phyloP scores from a whole-genome alignment of 2,888 invertebrate species.

The Agriotes lineatus region DNA sequence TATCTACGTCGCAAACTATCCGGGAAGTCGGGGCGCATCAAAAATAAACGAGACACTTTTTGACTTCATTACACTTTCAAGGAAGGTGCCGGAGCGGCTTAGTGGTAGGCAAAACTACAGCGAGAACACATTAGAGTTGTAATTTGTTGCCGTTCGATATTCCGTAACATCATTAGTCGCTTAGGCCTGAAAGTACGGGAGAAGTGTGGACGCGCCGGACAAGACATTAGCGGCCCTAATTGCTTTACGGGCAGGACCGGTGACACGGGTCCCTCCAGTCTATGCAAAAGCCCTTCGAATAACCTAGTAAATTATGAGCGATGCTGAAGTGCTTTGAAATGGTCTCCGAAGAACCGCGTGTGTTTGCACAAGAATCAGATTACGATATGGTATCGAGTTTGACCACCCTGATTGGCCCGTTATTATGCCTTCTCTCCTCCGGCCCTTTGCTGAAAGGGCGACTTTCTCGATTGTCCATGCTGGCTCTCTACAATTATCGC shows the following conservation, averaged over 20 bases:
- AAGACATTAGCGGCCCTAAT: conserved; percentile 66
- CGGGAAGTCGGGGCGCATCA: conserved; percentile 53
- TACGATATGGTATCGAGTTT: conserved; percentile 19
- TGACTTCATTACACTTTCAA: conserved; percentile 56
- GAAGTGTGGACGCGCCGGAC: conserved; percentile 62
- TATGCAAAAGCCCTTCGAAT: conserved; percentile 44
- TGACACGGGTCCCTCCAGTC: conserved; percentile 46
- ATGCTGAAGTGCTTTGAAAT: conserved; percentile 44
- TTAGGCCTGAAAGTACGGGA: conserved; percentile 60
- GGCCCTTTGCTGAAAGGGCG: too few species aligned
- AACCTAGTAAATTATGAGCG: conserved; percentile 46
- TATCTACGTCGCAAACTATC: conserved; percentile 40
- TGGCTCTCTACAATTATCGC: too few species aligned
- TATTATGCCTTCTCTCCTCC: too few species aligned
- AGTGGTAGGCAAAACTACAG: conserved; percentile 52
- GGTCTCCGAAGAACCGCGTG: conserved; percentile 39
- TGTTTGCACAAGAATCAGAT: conserved; percentile 34
- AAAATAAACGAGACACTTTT: conserved; percentile 55
- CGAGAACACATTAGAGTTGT: conserved; percentile 62
- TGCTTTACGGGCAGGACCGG: conserved; percentile 57
- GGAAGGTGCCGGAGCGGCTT: conserved; percentile 36
- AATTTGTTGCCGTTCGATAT: conserved; percentile 63
- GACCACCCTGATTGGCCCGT: not conserved
- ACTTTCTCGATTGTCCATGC: too few species aligned
- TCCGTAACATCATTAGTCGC: conserved; percentile 64